Evolutionary conservation across 2,888 invertebrate species (phyloP), one percentile per base, ranked within the genome.

Genomic region (Isoperla grammatica): DNA sequence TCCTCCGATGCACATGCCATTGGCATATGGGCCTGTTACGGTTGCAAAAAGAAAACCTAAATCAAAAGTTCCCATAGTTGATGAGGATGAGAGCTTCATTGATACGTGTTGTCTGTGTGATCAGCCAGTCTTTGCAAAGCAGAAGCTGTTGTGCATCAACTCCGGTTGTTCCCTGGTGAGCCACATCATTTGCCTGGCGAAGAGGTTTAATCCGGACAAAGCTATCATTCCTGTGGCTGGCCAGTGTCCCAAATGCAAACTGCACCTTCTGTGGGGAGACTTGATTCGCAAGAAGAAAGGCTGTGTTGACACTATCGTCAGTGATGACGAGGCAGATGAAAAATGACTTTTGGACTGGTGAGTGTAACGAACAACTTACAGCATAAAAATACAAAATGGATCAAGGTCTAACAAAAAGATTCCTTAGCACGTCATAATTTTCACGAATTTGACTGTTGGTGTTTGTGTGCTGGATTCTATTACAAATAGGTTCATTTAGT

Each of bases 1-100:
- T 15, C 88, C 90, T 11, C 95, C 94, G 0, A 66, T 80, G 22
- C 95, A 95, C 71, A 93, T 95, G 88, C 80, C 83, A 8, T 81
- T 91, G 61, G 82, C 83, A 53, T 82, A 83, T 69, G 94, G 94
- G 0, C 82, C 84, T 61, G 84, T 95, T 0, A 45, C 45, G 5
- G 19, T 19, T 9, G 45, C 19, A 13, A 45, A 45, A 19, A 45
- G 11, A 45, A 17, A 15, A 15, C 45, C 45, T 5, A 17, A 13
- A 17, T 17, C 19, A 4, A 9, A 45, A 45, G 29, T 29, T 29
- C 29, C 29, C 4, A 8, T 8, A 8, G 29, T 29, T 6, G 8
- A 29, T 29, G 29, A 29, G 8, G 29, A 29, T 29, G 45, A 45
- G 9, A 45, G 2, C 5, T 5, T 3, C n/a, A 17, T 45, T 15